Base-by-base conservation (phyloP, 1,140 invertebrate genomes). In the Acyrthosiphon pisum region DNA sequence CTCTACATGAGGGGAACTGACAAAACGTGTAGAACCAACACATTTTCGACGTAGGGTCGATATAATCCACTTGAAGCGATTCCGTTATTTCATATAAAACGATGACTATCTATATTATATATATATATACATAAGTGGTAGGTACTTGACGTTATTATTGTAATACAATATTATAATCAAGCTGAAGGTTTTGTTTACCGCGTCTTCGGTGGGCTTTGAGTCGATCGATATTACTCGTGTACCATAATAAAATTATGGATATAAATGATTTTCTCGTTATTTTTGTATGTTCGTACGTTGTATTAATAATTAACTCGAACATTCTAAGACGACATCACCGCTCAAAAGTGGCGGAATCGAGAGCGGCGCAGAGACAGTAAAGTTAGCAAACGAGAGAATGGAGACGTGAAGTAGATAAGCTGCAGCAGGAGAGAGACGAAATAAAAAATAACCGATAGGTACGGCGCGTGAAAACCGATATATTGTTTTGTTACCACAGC, bases 101-200 rank as follows among this genome's bases (percentile, higher is more conserved):
- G 30, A 76, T 18, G 60, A 60, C 4, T 30, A n/a, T 9, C 41
- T 30, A 9, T 30, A 26, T 26, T 76, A n/a, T n/a, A 68, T 30
- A 30, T 8, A 56, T 9, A 60, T 68, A n/a, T 76, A 35, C 1
- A 35, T 6, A 76, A 0, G 4, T 14, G n/a, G 14, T 76, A 76
- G 30, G 60, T n/a, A 18, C 60, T 76, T 76, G 60, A 76, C 60
- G 60, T 76, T 76, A 76, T 76, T 76, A 76, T 76, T n/a, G n/a
- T 76, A 76, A 76, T 76, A 76, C 18, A n/a, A 76, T 76, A 76
- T 76, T 76, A 76, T 76, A 76, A 76, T 76, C 60, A 76, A 76
- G 30, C 60, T 18, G 14, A 76, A 30, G 30, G 30, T 68, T 68
- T 68, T 68, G 60, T 68, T 68, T 68, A 68, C 60, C 60, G n/a